phyloP scores from a whole-genome alignment of 2,113 vertebrate genomes.

The Chloropsis hardwickii region DNA sequence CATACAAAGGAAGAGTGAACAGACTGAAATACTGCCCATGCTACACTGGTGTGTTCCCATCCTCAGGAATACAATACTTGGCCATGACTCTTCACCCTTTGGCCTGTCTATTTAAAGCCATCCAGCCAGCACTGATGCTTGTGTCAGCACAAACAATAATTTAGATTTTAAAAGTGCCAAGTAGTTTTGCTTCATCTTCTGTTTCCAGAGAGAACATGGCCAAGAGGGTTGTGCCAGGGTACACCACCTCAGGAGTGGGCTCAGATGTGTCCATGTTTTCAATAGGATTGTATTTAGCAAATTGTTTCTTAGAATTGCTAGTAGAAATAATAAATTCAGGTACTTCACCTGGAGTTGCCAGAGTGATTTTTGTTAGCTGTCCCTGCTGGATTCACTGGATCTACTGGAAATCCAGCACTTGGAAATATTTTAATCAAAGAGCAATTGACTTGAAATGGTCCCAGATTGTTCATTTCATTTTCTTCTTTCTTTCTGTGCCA shows the following conservation, averaged over 20 bases:
- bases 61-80: background rate
- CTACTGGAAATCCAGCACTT: background rate
- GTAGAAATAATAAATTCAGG: background rate
- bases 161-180: background rate
- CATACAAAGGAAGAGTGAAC: background rate
- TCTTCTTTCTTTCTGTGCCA: conserved; percentile 23
- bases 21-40: background rate
- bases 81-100: background rate
- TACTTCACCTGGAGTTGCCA: background rate
- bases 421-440: conserved; percentile 11
- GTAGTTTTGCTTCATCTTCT: background rate
- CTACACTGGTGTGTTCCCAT: background rate
- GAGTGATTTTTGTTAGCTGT: background rate
- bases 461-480: conserved; percentile 27
- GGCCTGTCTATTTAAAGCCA: background rate
- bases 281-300: background rate
- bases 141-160: background rate
- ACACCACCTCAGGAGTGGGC: background rate
- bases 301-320: background rate
- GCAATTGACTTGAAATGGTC: conserved; percentile 29
- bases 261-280: rapidly evolving
- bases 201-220: background rate
- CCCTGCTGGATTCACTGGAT: background rate
- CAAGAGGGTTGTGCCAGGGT: background rate
- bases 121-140: background rate